Conservation (phyloP, 2,797 vertebrate species). For the Diglossa cyanea region DNA sequence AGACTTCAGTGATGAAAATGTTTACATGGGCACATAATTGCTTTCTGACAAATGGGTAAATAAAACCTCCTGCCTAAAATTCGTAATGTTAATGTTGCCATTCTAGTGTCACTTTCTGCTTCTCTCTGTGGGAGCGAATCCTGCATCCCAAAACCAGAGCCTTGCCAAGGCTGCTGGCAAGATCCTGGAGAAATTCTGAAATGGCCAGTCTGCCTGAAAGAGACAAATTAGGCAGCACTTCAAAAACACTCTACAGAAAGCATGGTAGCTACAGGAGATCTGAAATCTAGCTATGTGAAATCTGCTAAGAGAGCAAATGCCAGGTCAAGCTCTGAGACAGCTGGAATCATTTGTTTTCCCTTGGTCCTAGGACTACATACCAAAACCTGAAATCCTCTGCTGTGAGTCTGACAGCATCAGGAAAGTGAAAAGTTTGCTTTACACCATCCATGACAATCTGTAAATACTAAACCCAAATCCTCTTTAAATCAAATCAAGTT, state of each 20-base stretch:
- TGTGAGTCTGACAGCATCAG: neutral
- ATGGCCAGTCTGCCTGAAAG: neutral
- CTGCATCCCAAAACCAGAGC: neutral
- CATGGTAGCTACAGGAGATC: neutral
- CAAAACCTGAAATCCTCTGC: neutral
- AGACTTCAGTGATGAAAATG: neutral
- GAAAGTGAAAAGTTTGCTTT: neutral
- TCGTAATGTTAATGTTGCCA: neutral
- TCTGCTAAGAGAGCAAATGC: neutral
- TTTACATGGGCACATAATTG: neutral
- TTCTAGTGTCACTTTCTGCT: neutral
- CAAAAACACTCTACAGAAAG: neutral
- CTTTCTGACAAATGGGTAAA: neutral
- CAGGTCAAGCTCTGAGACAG: neutral
- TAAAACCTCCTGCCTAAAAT: neutral
- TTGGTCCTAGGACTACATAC: neutral
- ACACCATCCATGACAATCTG: neutral
- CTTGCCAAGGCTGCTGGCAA: neutral
- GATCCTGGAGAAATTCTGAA: neutral
- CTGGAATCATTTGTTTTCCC: neutral
- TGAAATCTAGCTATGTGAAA: neutral
- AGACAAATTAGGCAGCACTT: neutral
- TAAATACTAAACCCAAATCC: neutral
- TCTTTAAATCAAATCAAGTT: neutral
- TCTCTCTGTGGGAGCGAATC: accelerated